These are phyloP conservation scores for Oryzias celebensis DNA, from an alignment of 2,113 vertebrate species.

Conservation along the genomic window DNA sequence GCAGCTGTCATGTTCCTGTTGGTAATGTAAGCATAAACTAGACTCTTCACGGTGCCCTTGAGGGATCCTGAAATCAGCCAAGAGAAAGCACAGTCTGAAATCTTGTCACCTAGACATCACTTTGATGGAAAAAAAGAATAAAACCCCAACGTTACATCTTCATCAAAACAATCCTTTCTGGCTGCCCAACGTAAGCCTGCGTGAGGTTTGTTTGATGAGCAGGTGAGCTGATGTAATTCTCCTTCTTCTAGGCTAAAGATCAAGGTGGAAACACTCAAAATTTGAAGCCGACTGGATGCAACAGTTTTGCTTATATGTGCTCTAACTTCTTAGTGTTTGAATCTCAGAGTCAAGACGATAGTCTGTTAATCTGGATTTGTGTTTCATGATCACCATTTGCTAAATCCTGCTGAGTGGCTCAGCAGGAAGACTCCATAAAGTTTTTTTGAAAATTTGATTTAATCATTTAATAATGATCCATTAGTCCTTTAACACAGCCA, in stretches of 20 bases:
- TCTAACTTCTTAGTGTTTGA: neutral
- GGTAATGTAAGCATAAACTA: constrained; percentile 3
- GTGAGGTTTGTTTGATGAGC: constrained; percentile 49
- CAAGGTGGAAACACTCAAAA: no score
- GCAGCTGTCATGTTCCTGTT: constrained; percentile 7
- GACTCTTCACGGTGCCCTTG: neutral
- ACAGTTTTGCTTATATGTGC: neutral
- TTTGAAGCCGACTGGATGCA: no score
- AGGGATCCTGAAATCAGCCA: constrained; percentile 21
- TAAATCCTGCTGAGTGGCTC: constrained; percentile 59
- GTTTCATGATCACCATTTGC: constrained; percentile 50
- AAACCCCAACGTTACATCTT: constrained; percentile 7
- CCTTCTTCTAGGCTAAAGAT: constrained; percentile 25
- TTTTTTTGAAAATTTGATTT: neutral
- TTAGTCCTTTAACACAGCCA: neutral
- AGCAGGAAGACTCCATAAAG: constrained; percentile 14
- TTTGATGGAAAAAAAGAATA: constrained; percentile 17
- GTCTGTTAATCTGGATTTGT: constrained; percentile 72
- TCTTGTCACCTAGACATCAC: constrained; percentile 31
- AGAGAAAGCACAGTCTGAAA: constrained; percentile 24
- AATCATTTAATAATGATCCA: neutral
- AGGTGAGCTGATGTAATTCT: constrained; percentile 56
- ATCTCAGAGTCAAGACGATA: constrained; percentile 27
- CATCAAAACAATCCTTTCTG: constrained; percentile 39
- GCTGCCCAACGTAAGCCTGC: constrained; percentile 27